Evolutionary conservation across 2,797 vertebrate genomes (phyloP).

Genomic region (Sciurus carolinensis): DNA sequence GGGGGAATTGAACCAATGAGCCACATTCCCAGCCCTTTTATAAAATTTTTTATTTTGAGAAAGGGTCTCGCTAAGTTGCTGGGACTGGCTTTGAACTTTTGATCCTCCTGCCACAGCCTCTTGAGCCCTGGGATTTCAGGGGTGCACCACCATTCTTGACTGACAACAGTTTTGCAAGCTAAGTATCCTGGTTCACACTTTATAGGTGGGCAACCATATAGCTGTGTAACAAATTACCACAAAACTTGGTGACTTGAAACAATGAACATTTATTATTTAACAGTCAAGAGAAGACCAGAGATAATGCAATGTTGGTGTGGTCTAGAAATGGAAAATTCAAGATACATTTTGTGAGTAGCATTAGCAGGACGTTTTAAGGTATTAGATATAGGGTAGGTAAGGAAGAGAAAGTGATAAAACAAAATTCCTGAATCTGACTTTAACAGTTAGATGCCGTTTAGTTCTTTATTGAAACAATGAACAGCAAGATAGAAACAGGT

Average conservation of each 20-base stretch:
- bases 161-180: neutral
- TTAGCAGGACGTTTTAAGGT: neutral
- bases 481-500: neutral
- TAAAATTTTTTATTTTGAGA: too few relatives aligned
- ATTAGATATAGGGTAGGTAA: neutral
- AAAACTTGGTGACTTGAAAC: conserved; percentile 34
- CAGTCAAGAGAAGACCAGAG: neutral
- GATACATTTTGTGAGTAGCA: neutral
- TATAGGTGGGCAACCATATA: neutral
- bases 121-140: too few relatives aligned
- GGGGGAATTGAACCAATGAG: too few relatives aligned
- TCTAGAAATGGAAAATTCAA: neutral
- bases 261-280: neutral
- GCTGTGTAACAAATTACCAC: neutral
- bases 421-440: neutral
- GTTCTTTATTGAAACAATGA: neutral
- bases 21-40: too few relatives aligned
- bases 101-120: too few relatives aligned
- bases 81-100: too few relatives aligned
- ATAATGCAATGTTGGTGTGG: neutral
- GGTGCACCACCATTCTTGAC: too few relatives aligned
- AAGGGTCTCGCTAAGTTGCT: too few relatives aligned
- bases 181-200: neutral
- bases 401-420: neutral
- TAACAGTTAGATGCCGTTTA: neutral